Percentiles rank a stretch among this genome's conserved stretches.
These are phyloP conservation scores for Orussus abietinus DNA, from an alignment of 1,140 invertebrate genomes.

Conservation along the genomic window DNA sequence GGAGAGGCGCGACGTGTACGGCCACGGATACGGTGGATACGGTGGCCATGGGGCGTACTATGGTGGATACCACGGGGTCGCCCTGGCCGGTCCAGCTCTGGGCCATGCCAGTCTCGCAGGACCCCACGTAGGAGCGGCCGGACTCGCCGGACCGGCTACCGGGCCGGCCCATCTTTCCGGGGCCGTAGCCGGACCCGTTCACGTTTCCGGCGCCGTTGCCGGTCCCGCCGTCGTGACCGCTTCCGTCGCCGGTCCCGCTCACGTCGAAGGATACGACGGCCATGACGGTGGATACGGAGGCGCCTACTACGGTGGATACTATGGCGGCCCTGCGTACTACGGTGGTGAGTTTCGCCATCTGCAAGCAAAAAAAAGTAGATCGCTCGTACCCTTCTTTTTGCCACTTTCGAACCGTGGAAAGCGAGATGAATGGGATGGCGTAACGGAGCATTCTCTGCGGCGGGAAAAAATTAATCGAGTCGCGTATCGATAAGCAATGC, in stretches of 20 bases:
- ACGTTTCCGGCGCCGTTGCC: constrained; percentile 46
- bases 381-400: too few species aligned
- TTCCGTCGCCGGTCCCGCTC: constrained; percentile 45
- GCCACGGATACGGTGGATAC: constrained; percentile 22
- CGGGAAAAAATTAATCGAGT: too few species aligned
- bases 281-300: background rate
- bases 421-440: too few species aligned
- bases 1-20: constrained; percentile 14
- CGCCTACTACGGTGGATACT: too few species aligned
- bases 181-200: constrained; percentile 39
- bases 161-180: constrained; percentile 42
- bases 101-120: constrained; percentile 37
- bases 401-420: too few species aligned
- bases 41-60: constrained; percentile 23
- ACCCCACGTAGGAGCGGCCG: constrained; percentile 36
- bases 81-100: constrained; percentile 37
- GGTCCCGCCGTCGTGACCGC: constrained; percentile 45
- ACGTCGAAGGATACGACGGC: constrained; percentile 41
- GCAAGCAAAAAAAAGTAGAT: too few species aligned
- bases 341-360: too few species aligned
- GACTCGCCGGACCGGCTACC: constrained; percentile 38
- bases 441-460: too few species aligned
- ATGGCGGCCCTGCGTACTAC: too few species aligned
- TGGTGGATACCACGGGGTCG: constrained; percentile 38
- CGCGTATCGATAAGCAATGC: too few species aligned